Base-by-base conservation (phyloP, 2,113 vertebrate genomes). In the Gymnorhina tibicen region DNA sequence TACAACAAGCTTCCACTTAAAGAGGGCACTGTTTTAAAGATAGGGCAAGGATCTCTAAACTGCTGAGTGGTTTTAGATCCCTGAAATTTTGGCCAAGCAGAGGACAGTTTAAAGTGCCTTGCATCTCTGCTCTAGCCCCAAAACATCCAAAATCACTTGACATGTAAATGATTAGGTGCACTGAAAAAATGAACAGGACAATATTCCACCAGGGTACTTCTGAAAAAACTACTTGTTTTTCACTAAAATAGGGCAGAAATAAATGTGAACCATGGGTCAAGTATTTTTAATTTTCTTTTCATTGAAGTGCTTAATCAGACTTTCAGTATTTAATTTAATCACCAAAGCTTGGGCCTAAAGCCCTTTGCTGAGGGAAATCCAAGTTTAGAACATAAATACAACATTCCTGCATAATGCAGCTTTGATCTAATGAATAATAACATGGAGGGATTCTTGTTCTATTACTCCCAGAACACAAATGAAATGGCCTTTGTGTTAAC, bases 401-500 rank as follows among this genome's bases (percentile, higher is more conserved):
- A 63, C 52, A 86, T 87, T 93, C 63, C 59, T 56, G 17, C 37
- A 78, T 95, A 89, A 92, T 16, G 11, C 17, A 92, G 66, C 91
- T 93, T 91, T 96, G 87, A 96, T 94, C 74, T 89, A 86, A 94
- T 76, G 49, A 60, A 66, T 91, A 86, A 56, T 69, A 96, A 93
- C 62, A 80, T 73, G 53, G 87, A 85, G 63, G 10, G 15, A 82
- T 86, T 94, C 68, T 84, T 91, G 74, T 69, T 77, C 73, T 74
- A 15, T 79, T 77, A 76, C 47, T 96, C 63, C 41, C 52, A 87
- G 73, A 60, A 78, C 49, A 93, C 35, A 91, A 91, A 91, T 49
- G 13, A 95, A 93, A 84, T 86, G 27, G 20, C 23, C 30, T 83
- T 81, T 75, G 47, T 78, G 73, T 81, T 94, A 89, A 70, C 50